A percentile compares a stretch with the other conserved stretches of the same genome.
phyloP scores from a whole-genome alignment of 1,140 invertebrate genomes.

The Megalonaias nervosa region DNA sequence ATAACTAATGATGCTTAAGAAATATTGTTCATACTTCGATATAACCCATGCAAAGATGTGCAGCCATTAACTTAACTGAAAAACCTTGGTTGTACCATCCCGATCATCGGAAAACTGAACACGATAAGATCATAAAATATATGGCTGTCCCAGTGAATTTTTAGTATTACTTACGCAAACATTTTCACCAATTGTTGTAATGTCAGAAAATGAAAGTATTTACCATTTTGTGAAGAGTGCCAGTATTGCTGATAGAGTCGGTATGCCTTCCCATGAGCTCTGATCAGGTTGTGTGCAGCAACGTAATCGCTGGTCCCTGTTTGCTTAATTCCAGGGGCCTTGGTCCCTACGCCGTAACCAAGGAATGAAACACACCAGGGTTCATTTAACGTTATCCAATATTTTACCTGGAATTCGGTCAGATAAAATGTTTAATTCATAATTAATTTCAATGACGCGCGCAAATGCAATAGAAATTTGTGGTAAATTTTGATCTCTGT shows the following conservation, averaged over 20 bases:
- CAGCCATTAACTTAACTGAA: no score
- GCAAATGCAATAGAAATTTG: not conserved
- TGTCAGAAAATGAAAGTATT: not conserved
- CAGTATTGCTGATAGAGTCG: constrained; percentile 14
- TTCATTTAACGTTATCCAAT: constrained; percentile 72
- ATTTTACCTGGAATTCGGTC: constrained; percentile 59
- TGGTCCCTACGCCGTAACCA: constrained; percentile 55
- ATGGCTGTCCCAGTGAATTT: no score
- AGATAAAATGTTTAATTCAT: not conserved
- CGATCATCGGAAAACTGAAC: no score
- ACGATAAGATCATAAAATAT: no score
- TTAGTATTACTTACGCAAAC: not conserved
- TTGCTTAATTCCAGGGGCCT: constrained; percentile 32
- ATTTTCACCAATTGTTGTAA: not conserved
- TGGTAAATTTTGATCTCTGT: no score
- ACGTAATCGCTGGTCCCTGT: constrained; percentile 28
- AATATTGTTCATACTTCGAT: no score
- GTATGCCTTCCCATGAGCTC: constrained; percentile 32
- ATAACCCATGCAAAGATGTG: not conserved
- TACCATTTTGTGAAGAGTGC: not conserved
- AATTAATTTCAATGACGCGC: not conserved
- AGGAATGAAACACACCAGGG: constrained; percentile 54
- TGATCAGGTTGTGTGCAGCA: constrained; percentile 30
- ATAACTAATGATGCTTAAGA: no score
- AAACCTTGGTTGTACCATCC: no score